These are phyloP conservation scores for Pseudotriccus pelzelni DNA, from an alignment of 2,797 vertebrate species.

Conservation along the genomic window DNA sequence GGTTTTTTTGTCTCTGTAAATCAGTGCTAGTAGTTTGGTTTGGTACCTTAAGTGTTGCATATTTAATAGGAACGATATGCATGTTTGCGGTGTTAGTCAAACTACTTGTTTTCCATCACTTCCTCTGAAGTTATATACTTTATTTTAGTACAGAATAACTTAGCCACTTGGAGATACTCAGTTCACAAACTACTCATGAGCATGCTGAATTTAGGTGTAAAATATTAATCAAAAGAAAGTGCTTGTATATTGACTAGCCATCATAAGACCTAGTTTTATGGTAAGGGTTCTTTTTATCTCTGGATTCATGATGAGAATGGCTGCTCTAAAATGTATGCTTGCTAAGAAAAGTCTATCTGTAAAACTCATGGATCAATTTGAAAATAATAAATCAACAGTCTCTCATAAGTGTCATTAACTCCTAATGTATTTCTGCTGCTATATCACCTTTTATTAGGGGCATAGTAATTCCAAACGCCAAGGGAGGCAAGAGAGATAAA, in stretches of 20 bases:
- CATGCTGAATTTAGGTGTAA: not conserved
- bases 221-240: not conserved
- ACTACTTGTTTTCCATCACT: not conserved
- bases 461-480: not conserved
- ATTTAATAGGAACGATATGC: constrained; percentile 8
- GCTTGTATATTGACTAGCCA: not conserved
- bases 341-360: not conserved
- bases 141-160: constrained; percentile 21
- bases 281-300: not conserved
- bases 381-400: not conserved
- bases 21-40: not conserved
- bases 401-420: not conserved
- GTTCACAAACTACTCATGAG: constrained; percentile 3
- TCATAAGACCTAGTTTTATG: not conserved
- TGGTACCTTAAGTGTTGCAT: not conserved
- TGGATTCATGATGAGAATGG: not conserved
- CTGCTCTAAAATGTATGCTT: not conserved
- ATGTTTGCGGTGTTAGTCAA: not conserved
- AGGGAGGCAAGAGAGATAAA: not conserved
- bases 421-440: not conserved
- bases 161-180: not conserved
- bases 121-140: not conserved
- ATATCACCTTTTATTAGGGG: not conserved
- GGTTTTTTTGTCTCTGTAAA: not conserved
- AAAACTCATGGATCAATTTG: not conserved